These are phyloP conservation scores for Seriola quinqueradiata DNA, from an alignment of 2,113 vertebrate genomes.

Conservation along the genomic window DNA sequence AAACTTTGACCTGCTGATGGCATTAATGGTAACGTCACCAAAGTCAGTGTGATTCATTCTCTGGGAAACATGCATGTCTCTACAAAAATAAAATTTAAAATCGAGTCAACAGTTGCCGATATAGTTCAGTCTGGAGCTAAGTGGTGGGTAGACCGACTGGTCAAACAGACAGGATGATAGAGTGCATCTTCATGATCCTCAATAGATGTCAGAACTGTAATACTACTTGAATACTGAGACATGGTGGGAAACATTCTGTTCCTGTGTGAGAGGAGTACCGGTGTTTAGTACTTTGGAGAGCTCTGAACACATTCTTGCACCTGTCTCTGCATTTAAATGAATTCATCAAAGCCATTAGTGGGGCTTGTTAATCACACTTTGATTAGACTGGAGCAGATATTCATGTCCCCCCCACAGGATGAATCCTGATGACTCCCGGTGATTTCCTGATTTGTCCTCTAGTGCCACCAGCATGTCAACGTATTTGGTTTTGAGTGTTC, in stretches of 20 bases:
- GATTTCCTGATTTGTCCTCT: not conserved
- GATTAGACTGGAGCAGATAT: constrained; percentile 40
- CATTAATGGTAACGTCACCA: not conserved
- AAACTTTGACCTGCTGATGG: not conserved
- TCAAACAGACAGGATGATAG: not conserved
- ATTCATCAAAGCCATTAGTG: constrained; percentile 69
- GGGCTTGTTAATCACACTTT: constrained; percentile 59
- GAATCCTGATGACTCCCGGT: not conserved
- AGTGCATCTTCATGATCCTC: not conserved
- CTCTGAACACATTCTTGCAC: constrained; percentile 48
- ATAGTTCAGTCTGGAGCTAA: not conserved
- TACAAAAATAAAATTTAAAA: not conserved
- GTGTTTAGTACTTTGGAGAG: constrained; percentile 43
- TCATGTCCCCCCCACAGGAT: not conserved
- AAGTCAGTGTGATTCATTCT: not conserved
- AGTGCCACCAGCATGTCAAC: not conserved
- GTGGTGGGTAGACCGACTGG: not conserved
- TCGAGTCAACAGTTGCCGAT: not conserved
- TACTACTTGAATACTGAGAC: not conserved
- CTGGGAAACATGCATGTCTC: not conserved
- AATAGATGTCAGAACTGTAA: not conserved
- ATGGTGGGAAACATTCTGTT: constrained; percentile 7
- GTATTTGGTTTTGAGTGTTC: not conserved
- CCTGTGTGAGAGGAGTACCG: not conserved
- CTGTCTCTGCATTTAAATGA: constrained; percentile 78